Conservation (phyloP, 1,140 invertebrate genomes). For the Platyscapa corneri region DNA sequence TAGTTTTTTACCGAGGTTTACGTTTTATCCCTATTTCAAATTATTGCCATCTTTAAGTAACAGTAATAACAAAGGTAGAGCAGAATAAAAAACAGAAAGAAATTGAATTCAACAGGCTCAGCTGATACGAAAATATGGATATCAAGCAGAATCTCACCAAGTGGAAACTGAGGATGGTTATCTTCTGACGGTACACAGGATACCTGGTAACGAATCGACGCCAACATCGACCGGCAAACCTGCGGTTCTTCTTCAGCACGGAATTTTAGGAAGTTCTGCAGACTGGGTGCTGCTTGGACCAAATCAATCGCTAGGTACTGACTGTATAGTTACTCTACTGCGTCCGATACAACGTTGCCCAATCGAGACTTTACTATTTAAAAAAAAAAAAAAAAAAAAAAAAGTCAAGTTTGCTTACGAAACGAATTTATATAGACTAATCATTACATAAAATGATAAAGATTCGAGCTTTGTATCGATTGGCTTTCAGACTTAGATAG, state of each 20-base stretch:
- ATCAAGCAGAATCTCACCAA: slow-evolving; percentile 74
- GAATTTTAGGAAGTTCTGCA: slow-evolving; percentile 82
- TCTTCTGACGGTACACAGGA: slow-evolving; percentile 76
- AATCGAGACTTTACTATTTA: not conserved
- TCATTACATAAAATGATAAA: too few species aligned
- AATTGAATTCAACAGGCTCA: slow-evolving; percentile 70
- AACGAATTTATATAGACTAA: not conserved
- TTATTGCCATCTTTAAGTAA: too few species aligned
- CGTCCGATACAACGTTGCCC: not conserved
- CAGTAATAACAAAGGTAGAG: too few species aligned
- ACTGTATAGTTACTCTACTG: not conserved
- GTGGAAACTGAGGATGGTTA: slow-evolving; percentile 78
- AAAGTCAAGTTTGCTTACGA: not conserved
- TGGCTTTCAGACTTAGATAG: too few species aligned
- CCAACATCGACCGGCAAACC: slow-evolving; percentile 54
- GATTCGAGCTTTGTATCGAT: too few species aligned
- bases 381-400: too few species aligned
- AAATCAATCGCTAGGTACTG: slow-evolving; percentile 74
- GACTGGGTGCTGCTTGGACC: slow-evolving; percentile 84
- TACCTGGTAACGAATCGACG: slow-evolving; percentile 68
- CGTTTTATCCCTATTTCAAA: too few species aligned
- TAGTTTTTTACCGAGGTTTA: too few species aligned
- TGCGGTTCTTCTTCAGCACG: slow-evolving; percentile 83
- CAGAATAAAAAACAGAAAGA: not conserved
- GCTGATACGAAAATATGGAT: slow-evolving; percentile 77